These are phyloP conservation scores for Thelaira solivaga DNA, from an alignment of 2,888 invertebrate genomes.

Conservation along the genomic window DNA sequence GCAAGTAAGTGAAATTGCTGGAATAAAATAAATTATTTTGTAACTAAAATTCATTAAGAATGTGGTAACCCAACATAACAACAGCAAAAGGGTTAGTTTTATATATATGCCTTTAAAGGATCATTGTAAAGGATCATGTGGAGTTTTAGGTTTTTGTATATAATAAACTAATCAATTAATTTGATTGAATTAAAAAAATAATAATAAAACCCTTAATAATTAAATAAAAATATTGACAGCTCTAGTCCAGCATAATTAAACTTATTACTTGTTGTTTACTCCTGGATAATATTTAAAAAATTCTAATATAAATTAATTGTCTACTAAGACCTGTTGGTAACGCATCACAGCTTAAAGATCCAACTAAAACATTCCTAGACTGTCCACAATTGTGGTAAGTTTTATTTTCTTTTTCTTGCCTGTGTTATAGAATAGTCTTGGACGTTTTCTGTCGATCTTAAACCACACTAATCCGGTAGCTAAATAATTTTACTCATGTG, in stretches of 20 bases:
- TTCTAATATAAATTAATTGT: constrained; percentile 28
- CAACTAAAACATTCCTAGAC: no score
- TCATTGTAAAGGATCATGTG: constrained; percentile 24
- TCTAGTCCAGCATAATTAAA: background rate
- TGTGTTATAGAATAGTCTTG: no score
- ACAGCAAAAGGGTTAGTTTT: constrained; percentile 30
- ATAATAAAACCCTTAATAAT: constrained; percentile 50
- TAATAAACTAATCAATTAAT: constrained; percentile 59
- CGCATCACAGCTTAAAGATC: no score
- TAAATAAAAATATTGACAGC: constrained; percentile 64
- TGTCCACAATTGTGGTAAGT: no score
- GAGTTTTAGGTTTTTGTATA: constrained; percentile 30
- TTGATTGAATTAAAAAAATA: constrained; percentile 52
- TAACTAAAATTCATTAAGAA: constrained; percentile 22
- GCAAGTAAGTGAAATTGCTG: no score
- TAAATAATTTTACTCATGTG: no score
- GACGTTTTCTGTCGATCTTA: no score
- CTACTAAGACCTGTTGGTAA: no score
- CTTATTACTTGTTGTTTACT: background rate
- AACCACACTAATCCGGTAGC: no score
- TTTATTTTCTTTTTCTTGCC: no score
- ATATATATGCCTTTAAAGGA: background rate
- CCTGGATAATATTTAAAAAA: constrained; percentile 42
- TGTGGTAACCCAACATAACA: constrained; percentile 59
- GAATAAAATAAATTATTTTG: constrained; percentile 43